These are phyloP conservation scores for Tetragnatha montana DNA, from an alignment of 2,888 invertebrate species.

Conservation along the genomic window DNA sequence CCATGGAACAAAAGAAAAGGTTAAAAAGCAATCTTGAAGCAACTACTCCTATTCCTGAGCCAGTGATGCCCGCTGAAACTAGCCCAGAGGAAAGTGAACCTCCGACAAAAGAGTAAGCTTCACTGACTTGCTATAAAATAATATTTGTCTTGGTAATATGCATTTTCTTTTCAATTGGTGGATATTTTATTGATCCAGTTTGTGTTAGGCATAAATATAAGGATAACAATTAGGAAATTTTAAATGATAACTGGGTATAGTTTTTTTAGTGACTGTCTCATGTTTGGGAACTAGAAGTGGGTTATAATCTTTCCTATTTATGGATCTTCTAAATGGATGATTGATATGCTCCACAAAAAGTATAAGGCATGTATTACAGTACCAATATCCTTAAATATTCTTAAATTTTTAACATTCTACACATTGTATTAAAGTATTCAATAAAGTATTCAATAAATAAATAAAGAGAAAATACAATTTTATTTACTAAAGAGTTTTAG, in stretches of 20 bases:
- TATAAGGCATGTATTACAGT: too few species aligned
- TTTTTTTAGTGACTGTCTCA: not conserved
- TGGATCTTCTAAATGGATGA: too few species aligned
- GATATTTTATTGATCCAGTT: not conserved
- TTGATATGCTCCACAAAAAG: too few species aligned
- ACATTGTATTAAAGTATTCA: too few species aligned
- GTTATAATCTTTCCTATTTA: too few species aligned
- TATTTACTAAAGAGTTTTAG: too few species aligned
- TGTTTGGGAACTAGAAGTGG: too few species aligned
- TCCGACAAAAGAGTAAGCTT: slow-evolving; percentile 50
- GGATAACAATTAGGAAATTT: not conserved
- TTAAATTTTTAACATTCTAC: too few species aligned
- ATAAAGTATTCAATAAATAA: too few species aligned
- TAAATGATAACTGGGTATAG: not conserved
- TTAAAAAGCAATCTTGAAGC: slow-evolving; percentile 52
- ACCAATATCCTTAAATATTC: too few species aligned
- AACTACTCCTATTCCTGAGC: slow-evolving; percentile 40
- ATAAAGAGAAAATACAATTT: too few species aligned
- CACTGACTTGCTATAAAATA: not conserved
- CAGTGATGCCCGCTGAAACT: slow-evolving; percentile 25
- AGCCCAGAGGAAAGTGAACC: slow-evolving; percentile 19
- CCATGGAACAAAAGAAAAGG: slow-evolving; percentile 40
- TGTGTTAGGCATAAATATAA: not conserved
- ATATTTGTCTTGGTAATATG: not conserved
- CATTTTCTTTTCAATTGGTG: not conserved